phyloP scores from a whole-genome alignment of 1,140 invertebrate species.

The Lucilia sericata region DNA sequence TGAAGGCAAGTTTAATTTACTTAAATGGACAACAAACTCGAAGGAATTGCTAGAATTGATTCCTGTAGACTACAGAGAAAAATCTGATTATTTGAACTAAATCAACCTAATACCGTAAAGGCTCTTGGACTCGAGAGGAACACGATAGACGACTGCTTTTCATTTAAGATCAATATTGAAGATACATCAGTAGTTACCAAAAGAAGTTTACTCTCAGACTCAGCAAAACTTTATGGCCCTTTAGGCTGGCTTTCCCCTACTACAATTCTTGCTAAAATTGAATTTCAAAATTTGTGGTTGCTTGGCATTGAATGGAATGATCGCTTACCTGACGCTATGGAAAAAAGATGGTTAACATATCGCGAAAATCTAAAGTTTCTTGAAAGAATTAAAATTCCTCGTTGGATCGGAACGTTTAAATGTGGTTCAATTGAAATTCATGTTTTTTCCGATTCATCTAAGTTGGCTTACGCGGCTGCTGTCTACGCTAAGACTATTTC shows the following conservation, averaged over 20 bases:
- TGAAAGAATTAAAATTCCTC: neutral
- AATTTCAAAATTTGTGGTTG: conserved; percentile 60
- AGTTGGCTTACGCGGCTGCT: neutral
- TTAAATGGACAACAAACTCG: too few relatives aligned
- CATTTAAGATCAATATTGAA: too few relatives aligned
- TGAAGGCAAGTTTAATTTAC: too few relatives aligned
- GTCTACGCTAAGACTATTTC: conserved; percentile 6
- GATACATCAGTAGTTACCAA: conserved; percentile 37
- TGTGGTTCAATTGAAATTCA: neutral
- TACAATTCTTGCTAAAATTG: conserved; percentile 63
- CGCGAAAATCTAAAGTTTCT: neutral
- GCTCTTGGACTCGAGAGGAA: too few relatives aligned
- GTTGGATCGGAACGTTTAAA: neutral
- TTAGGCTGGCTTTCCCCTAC: conserved; percentile 63
- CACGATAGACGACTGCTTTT: too few relatives aligned
- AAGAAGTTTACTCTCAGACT: conserved; percentile 59
- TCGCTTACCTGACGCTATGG: neutral
- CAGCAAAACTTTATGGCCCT: conserved; percentile 61
- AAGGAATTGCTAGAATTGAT: too few relatives aligned
- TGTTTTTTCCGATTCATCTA: neutral
- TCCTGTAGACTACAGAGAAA: too few relatives aligned
- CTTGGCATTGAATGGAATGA: conserved; percentile 35
- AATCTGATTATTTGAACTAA: too few relatives aligned
- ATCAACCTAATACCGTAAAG: too few relatives aligned
- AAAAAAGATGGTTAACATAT: neutral